Evolutionary conservation across 2,888 invertebrate genomes (phyloP), one percentile per base, ranked within the genome.

Genomic region (Coleophora deauratella): DNA sequence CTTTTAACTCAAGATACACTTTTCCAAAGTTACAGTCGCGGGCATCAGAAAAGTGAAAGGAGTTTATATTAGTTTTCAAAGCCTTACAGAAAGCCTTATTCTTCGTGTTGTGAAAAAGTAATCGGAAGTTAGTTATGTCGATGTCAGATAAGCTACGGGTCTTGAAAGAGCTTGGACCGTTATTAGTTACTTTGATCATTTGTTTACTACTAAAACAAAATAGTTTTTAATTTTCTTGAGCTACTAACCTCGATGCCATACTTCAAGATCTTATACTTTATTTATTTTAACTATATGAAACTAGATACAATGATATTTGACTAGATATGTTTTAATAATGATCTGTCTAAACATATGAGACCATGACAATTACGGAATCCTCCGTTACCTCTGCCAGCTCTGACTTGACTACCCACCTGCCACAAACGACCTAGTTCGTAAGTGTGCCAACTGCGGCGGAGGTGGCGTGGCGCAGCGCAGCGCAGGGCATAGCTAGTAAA

Each of bases 371-470:
- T 21, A 21, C 21, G 21, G 21, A 3, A 21, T 21, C 6, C n/a
- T n/a, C n/a, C n/a, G n/a, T 21, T 6, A 21, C 21, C 3, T 21
- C 6, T 6, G 21, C 21, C 6, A 3, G 21, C 21, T 21, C n/a
- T n/a, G n/a, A 21, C 21, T 21, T 6, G 21, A n/a, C 6, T 21
- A 21, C 21, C 21, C 46, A 49, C 49, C 46, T 49, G 46, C 37
- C 40, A 6, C 27, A 30, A 37, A 42, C 59, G 63, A 63, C 63
- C 63, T 51, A 62, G 50, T 50, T 63, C 46, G 43, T 37, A 57
- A 52, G 48, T 50, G 54, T 54, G 59, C 62, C 57, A 57, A 51
- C 57, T 57, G 54, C 60, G 57, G 37, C 47, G 51, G 47, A 47
- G 46, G 35, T 21, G 46, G 35, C 12, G 21, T 14, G 15, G 11